A percentile compares a stretch with the other conserved stretches of the same genome.
phyloP scores from a whole-genome alignment of 2,797 vertebrate genomes.

The Lacerta viridis region DNA sequence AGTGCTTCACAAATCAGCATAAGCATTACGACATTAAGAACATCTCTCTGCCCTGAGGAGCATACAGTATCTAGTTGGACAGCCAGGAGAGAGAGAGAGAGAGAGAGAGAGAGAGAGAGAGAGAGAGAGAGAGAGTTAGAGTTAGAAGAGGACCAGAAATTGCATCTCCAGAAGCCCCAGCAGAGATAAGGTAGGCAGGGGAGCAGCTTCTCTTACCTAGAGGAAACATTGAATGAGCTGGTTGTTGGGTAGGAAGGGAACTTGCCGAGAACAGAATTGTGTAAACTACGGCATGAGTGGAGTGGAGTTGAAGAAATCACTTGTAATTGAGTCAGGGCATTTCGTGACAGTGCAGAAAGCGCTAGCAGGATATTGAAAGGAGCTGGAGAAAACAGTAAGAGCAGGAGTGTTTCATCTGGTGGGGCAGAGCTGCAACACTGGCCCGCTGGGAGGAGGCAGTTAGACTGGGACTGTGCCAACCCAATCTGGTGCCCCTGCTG shows the following conservation, averaged over 20 bases:
- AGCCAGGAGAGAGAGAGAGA: background rate
- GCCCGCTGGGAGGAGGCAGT: too few species aligned
- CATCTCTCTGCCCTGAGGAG: too few species aligned
- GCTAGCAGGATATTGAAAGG: background rate
- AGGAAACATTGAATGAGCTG: background rate
- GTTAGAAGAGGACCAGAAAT: background rate
- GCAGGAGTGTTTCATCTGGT: too few species aligned
- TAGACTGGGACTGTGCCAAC: too few species aligned
- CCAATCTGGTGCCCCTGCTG: too few species aligned
- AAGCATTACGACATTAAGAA: background rate
- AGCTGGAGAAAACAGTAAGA: background rate
- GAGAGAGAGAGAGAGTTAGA: too few species aligned
- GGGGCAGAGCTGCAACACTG: too few species aligned
- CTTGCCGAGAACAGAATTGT: background rate
- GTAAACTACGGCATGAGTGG: background rate
- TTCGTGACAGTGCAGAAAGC: background rate
- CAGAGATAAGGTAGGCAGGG: background rate
- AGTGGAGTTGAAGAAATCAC: background rate
- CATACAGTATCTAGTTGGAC: background rate
- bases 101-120: too few species aligned
- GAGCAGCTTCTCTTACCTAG: background rate
- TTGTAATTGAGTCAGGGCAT: background rate
- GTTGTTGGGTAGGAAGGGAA: background rate
- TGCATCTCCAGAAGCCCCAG: background rate
- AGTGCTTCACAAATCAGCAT: background rate